Evolutionary conservation across 2,113 vertebrate genomes (phyloP).

Genomic region (Nothocercus julius): DNA sequence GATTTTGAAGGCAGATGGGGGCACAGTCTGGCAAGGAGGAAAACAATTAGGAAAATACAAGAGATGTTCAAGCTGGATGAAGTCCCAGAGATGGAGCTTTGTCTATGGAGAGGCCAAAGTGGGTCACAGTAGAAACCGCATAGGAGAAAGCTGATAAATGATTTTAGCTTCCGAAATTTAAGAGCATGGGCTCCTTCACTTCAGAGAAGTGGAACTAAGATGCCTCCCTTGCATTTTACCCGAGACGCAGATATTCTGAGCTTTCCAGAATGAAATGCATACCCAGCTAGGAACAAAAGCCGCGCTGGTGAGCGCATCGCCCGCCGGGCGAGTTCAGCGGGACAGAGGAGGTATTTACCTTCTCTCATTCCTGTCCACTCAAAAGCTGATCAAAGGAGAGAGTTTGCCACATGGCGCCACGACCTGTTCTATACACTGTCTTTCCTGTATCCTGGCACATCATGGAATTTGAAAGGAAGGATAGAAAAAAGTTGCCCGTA

Average conservation of each 20-base stretch:
- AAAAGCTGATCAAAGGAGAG: not conserved
- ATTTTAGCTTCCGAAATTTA: not conserved
- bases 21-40: not conserved
- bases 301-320: rapidly evolving
- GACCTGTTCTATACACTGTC: not conserved
- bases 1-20: not conserved
- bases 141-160: not conserved
- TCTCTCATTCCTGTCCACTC: not conserved
- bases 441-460: not conserved
- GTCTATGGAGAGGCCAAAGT: not conserved
- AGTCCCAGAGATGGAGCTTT: not conserved
- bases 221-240: not conserved
- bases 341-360: not conserved
- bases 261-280: not conserved
- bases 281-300: not conserved
- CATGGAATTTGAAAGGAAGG: not conserved
- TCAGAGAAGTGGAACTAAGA: not conserved
- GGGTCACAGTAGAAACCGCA: not conserved
- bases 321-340: not conserved
- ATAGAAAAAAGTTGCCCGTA: not conserved
- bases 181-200: not conserved
- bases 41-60: not conserved
- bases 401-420: rapidly evolving
- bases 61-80: not conserved
- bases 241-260: not conserved